A percentile compares a stretch with the other conserved stretches of the same genome.
phyloP scores from a whole-genome alignment of 2,888 invertebrate species.

The Brenthis ino region DNA sequence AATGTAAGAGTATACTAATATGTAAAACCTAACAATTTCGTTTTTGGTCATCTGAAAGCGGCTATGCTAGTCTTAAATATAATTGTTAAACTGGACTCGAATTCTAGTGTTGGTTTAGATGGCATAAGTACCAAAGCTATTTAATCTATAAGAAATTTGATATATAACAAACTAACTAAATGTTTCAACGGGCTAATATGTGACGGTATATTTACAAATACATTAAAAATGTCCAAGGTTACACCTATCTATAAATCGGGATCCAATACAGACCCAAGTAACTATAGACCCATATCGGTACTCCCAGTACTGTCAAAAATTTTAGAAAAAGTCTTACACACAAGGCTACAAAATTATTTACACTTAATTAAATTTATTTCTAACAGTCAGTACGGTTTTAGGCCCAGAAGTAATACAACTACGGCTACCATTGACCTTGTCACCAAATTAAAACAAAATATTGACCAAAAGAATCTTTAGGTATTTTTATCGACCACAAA shows the following conservation, averaged over 20 bases:
- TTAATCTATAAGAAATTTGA: constrained; percentile 1
- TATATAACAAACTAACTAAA: neutral
- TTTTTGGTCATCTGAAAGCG: no score
- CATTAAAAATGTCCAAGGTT: constrained; percentile 9
- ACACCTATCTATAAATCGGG: constrained; percentile 18
- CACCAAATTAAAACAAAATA: constrained; percentile 11
- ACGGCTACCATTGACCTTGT: constrained; percentile 7
- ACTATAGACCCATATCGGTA: constrained; percentile 16
- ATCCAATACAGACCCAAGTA: constrained; percentile 10
- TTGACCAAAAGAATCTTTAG: constrained; percentile 9
- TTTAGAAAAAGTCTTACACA: constrained; percentile 13
- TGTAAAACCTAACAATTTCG: no score
- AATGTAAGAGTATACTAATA: no score
- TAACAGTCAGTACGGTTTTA: constrained; percentile 12
- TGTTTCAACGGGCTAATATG: constrained; percentile 2
- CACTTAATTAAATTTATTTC: constrained; percentile 6
- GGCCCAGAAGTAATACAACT: neutral
- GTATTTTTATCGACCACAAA: constrained; percentile 9
- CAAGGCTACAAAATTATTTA: constrained; percentile 3
- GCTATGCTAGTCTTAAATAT: no score
- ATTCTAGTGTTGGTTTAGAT: neutral
- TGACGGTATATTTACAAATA: constrained; percentile 3
- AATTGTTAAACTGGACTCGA: neutral
- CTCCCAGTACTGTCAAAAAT: constrained; percentile 4
- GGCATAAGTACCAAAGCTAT: neutral